phyloP scores from a whole-genome alignment of 2,113 vertebrate species.

The Amazona guildingii region DNA sequence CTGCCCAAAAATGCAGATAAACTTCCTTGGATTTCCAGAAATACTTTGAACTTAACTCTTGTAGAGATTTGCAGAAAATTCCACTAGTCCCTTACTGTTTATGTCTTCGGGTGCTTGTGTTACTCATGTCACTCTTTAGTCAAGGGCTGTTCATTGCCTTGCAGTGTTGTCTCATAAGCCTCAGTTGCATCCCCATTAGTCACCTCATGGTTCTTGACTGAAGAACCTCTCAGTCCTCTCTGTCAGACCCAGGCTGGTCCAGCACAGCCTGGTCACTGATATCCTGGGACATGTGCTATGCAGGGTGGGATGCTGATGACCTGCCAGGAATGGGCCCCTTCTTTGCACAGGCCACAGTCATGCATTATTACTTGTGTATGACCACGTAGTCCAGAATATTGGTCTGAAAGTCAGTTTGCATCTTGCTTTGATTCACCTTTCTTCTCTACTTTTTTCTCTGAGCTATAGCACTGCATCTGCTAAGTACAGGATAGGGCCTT shows the following conservation, averaged over 20 bases:
- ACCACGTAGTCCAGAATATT: neutral
- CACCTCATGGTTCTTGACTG: neutral
- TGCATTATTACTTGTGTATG: neutral
- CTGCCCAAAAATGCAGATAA: neutral
- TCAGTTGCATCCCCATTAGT: neutral
- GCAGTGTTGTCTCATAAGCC: neutral
- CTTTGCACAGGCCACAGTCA: accelerated
- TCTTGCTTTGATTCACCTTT: neutral
- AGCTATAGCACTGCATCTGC: neutral
- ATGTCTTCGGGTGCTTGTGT: neutral
- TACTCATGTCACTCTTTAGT: neutral
- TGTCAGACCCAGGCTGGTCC: neutral
- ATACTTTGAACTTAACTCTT: neutral
- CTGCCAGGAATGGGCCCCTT: neutral
- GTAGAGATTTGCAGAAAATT: neutral
- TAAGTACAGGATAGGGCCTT: neutral
- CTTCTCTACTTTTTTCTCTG: neutral
- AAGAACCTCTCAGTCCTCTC: neutral
- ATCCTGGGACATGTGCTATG: accelerated
- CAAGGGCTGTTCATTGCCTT: neutral
- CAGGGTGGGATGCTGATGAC: neutral
- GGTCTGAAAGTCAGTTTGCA: neutral
- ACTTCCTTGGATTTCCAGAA: neutral
- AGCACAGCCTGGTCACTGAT: neutral
- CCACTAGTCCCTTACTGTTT: neutral